A percentile compares a stretch with the other conserved stretches of the same genome.
Evolutionary conservation across 2,113 vertebrate genomes (phyloP).

Genomic region (Polypterus senegalus): DNA sequence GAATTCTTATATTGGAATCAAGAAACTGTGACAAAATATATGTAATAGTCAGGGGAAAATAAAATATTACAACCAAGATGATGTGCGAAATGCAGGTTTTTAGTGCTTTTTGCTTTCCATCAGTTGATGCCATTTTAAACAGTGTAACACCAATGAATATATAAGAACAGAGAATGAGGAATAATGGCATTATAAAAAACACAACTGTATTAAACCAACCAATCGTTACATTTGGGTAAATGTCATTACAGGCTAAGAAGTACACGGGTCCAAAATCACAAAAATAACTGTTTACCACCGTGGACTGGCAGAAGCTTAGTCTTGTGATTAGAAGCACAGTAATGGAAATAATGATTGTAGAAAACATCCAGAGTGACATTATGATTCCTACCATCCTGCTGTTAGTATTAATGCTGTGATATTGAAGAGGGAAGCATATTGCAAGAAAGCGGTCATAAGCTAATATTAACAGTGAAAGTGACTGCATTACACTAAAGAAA

Average conservation of each 20-base stretch:
- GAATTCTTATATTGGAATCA: no score
- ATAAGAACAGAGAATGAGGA: background rate
- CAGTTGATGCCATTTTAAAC: background rate
- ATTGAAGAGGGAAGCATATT: no score
- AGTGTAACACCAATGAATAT: background rate
- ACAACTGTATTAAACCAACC: background rate
- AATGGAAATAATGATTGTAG: background rate
- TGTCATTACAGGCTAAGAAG: background rate
- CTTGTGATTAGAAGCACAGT: no score
- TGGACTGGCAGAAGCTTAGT: no score
- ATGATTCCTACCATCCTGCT: no score
- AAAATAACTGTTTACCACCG: conserved; percentile 1
- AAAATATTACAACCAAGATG: no score
- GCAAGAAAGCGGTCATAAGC: no score
- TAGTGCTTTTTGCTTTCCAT: background rate
- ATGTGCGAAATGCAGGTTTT: background rate
- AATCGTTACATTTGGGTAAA: background rate
- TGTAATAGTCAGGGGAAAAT: no score
- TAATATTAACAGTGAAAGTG: no score
- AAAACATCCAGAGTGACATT: background rate
- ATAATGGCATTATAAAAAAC: background rate
- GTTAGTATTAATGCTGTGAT: no score
- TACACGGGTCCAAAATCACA: background rate
- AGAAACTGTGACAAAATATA: no score
- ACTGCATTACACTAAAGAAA: no score